Base-by-base conservation (phyloP, 2,113 vertebrate species). In the Equus przewalskii region DNA sequence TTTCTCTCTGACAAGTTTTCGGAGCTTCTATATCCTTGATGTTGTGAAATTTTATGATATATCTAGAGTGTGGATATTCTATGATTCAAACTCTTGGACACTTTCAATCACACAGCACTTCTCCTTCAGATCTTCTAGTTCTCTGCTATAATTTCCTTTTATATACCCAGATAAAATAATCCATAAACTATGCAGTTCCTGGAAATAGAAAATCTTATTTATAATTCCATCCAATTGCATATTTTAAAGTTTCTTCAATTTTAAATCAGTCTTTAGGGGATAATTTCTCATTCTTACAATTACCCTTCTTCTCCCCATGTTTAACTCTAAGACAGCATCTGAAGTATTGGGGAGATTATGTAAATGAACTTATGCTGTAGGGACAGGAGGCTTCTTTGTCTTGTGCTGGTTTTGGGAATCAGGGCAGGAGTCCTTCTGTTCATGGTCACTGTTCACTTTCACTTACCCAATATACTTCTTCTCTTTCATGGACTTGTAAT, bases 21-120 rank as follows among this genome's bases (percentile, higher is more conserved):
- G 62, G 26, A 82, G 51, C 73, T 76, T 93, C 58, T 88, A 14
- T 86, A 69, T 93, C 76, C 76, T 85, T 78, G 62, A 84, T 69
- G 41, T 22, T 72, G 36, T 76, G n/a, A 69, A 81, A 92, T 75
- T 75, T 89, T 72, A 11, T 87, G 64, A 65, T 73, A 56, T 18
- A 92, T 13, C 79, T 65, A 41, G 58, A 44, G 62, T 75, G 49
- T 88, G 24, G 30, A 21, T 91, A 30, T 92, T 44, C 70, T 81
- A 9, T 81, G 60, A 79, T 54, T 96, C n/a, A 67, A 65, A 65
- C 49, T 82, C 4, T 13, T 21, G 18, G 69, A 36, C 33, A 19
- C 28, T 81, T 18, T 85, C 51, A 81, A 14, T 85, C 69, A 65
- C 18, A 41, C 18, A 56, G 46, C n/a, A 65, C 49, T 56, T 85